These are phyloP conservation scores for Colaptes auratus DNA, from an alignment of 2,113 vertebrate genomes.

Conservation along the genomic window DNA sequence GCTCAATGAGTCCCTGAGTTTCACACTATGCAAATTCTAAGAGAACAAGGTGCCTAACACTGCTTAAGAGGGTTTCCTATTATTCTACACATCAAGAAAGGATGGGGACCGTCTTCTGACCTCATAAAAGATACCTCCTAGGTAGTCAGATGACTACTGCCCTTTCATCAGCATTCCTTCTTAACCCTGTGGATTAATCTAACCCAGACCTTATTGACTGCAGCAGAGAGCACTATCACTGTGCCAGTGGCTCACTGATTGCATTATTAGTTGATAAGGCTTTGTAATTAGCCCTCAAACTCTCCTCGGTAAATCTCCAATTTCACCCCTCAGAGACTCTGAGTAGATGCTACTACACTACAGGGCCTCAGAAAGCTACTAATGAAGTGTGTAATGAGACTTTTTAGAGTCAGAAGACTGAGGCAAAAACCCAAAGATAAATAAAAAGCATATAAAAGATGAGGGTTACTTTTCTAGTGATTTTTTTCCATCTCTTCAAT, in stretches of 20 bases:
- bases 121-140: background rate
- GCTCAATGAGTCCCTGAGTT: background rate
- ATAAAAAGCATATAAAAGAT: conserved; percentile 39
- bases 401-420: conserved; percentile 44
- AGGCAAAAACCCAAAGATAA: conserved; percentile 33
- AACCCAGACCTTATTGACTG: conserved; percentile 26
- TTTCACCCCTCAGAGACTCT: conserved; percentile 61
- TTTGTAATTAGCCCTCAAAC: conserved; percentile 61
- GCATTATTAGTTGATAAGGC: conserved; percentile 46
- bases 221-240: background rate
- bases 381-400: conserved; percentile 63
- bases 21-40: background rate
- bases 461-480: background rate
- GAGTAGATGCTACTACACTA: conserved; percentile 38
- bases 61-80: background rate
- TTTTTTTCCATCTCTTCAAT: background rate
- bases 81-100: background rate
- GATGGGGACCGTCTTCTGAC: background rate
- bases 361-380: conserved; percentile 40
- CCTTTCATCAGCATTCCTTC: conserved; percentile 12
- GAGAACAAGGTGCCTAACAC: background rate
- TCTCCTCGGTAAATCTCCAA: conserved; percentile 58
- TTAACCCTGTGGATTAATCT: conserved; percentile 32
- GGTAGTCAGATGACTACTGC: conserved; percentile 4
- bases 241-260: conserved; percentile 24